Evolutionary conservation across 2,113 vertebrate genomes (phyloP), one percentile per base, ranked within the genome.

Genomic region (Dascyllus trimaculatus): DNA sequence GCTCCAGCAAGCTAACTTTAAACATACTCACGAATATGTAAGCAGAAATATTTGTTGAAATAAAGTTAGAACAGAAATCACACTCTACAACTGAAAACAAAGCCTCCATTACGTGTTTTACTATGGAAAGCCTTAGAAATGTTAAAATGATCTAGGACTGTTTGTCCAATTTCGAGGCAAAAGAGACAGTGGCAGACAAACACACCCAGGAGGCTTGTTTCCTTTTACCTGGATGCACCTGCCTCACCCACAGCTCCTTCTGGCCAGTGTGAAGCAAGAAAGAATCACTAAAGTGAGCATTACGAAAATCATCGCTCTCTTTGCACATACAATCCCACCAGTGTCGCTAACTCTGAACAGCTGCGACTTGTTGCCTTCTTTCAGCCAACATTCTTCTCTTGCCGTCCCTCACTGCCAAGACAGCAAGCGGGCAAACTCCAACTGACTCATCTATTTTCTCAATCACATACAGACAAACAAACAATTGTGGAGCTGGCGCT

Each of bases 361-460:
- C 87, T 92, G 90, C 54, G 64, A 80, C 81, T 78, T 5, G 18
- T 77, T 77, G 72, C 80, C 78, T 64, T 46, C 82, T 56, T 75
- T 63, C 25, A 17, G 85, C 87, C 90, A 90, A 90, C 89, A 89
- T 88, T 92, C 75, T 86, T 86, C 84, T 81, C 35, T 72, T 14
- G 65, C 48, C 17, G 26, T 40, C 49, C 63, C 43, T 73, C 77
- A 79, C 72, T 88, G 88, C 85, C 91, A 90, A 87, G 82, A 78
- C 80, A 79, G 85, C 73, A 1, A 79, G 63, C 73, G 49, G 79
- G 70, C 82, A 78, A 86, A 78, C 73, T 85, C 70, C 81, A 82
- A 86, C 79, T 70, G 82, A 91, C 87, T 86, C 83, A 67, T 85
- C 79, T 67, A 77, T 91, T 88, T 85, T 82, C 73, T 49, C 72